Evolutionary conservation across 1,140 invertebrate genomes (phyloP).

Genomic region (Drosophila fuyamai): DNA sequence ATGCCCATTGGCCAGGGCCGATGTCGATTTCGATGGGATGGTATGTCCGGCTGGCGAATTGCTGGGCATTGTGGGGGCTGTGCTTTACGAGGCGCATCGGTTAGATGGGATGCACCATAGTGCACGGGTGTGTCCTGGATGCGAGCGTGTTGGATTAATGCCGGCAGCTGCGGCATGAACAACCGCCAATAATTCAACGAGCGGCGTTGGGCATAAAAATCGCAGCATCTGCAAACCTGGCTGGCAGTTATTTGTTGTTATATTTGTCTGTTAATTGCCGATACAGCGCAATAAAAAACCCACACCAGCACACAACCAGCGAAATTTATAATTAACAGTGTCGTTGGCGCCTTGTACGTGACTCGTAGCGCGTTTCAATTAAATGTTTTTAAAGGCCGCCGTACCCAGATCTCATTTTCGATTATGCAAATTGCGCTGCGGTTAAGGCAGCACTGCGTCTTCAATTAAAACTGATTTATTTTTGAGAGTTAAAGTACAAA

Average conservation of each 20-base stretch:
- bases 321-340: constrained; percentile 63
- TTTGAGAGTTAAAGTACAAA: neutral
- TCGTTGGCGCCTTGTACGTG: constrained; percentile 33
- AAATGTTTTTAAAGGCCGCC: constrained; percentile 34
- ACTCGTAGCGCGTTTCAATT: constrained; percentile 52
- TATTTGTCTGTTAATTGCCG: constrained; percentile 74
- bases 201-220: constrained; percentile 66
- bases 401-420: constrained; percentile 10
- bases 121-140: constrained; percentile 10
- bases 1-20: constrained; percentile 45
- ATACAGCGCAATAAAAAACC: constrained; percentile 70
- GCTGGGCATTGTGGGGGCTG: constrained; percentile 36
- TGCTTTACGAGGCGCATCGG: constrained; percentile 71
- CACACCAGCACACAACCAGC: constrained; percentile 6
- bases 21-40: constrained; percentile 11
- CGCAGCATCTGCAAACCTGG: constrained; percentile 64
- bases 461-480: constrained; percentile 7
- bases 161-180: constrained; percentile 62
- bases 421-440: constrained; percentile 33
- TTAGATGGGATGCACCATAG: constrained; percentile 24
- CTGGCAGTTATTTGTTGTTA: constrained; percentile 67
- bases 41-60: constrained; percentile 35
- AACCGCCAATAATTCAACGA: constrained; percentile 76
- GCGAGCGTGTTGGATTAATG: constrained; percentile 61
- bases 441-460: neutral